Evolutionary conservation across 2,113 vertebrate genomes (phyloP).

Genomic region (Dissostichus mawsoni): DNA sequence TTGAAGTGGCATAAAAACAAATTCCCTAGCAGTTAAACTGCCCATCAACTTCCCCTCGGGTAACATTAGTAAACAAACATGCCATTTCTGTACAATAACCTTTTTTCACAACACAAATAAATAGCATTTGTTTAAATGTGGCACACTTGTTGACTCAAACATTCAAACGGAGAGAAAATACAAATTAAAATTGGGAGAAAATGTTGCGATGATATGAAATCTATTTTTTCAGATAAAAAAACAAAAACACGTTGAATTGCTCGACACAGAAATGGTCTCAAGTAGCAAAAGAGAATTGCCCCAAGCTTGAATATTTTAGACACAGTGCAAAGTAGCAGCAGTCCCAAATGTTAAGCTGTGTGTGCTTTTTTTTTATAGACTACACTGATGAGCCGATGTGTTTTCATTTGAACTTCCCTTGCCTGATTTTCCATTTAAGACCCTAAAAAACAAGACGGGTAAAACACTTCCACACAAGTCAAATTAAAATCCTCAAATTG

Average conservation of each 20-base stretch:
- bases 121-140: slow-evolving; percentile 66
- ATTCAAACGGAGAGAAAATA: slow-evolving; percentile 25
- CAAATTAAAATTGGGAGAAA: background rate
- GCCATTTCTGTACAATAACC: slow-evolving; percentile 42
- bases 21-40: slow-evolving; percentile 46
- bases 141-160: slow-evolving; percentile 40
- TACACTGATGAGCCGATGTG: slow-evolving; percentile 26
- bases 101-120: slow-evolving; percentile 73
- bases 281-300: slow-evolving; percentile 41
- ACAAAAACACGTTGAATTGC: background rate
- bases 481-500: slow-evolving; percentile 4
- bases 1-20: slow-evolving; percentile 76
- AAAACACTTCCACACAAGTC: slow-evolving; percentile 5
- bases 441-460: background rate
- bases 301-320: slow-evolving; percentile 42
- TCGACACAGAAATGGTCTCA: slow-evolving; percentile 39
- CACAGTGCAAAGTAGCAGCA: slow-evolving; percentile 29
- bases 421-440: slow-evolving; percentile 23
- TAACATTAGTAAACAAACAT: slow-evolving; percentile 48
- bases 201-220: slow-evolving; percentile 18
- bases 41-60: slow-evolving; percentile 11
- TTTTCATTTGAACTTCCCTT: slow-evolving; percentile 12
- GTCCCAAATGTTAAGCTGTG: slow-evolving; percentile 35
- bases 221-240: background rate
- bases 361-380: slow-evolving; percentile 18